phyloP scores from a whole-genome alignment of 2,888 invertebrate species.

The Orchestes rusci region DNA sequence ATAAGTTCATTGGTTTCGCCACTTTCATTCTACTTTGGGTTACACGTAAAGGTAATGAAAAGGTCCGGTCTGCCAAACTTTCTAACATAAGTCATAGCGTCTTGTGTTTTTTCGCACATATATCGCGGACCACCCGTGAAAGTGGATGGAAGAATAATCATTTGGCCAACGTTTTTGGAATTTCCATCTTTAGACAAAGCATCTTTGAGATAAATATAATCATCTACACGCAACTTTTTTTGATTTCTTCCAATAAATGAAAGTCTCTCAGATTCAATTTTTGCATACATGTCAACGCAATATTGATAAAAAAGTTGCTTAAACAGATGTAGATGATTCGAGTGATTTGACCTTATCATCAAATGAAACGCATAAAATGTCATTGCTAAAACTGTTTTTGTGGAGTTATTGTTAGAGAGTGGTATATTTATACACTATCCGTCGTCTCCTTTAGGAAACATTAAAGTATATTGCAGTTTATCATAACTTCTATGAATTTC shows the following conservation, averaged over 20 bases:
- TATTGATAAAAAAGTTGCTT: slow-evolving; percentile 35
- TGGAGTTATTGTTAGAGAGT: neutral
- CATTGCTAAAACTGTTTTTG: slow-evolving; percentile 7
- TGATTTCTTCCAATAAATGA: slow-evolving; percentile 34
- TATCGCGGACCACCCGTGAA: slow-evolving; percentile 34
- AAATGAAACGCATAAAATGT: slow-evolving; percentile 22
- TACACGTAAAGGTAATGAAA: slow-evolving; percentile 16
- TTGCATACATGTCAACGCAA: slow-evolving; percentile 37
- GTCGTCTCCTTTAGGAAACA: slow-evolving; percentile 28
- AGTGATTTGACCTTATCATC: neutral
- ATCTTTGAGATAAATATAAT: slow-evolving; percentile 38
- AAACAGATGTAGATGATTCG: slow-evolving; percentile 31
- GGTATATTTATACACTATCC: neutral
- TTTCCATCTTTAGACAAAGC: slow-evolving; percentile 30
- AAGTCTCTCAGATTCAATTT: slow-evolving; percentile 38
- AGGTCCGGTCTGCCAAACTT: slow-evolving; percentile 14
- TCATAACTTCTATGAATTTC: slow-evolving; percentile 37
- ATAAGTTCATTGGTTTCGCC: too few species aligned
- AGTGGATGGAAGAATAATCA: slow-evolving; percentile 30
- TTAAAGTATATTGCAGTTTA: slow-evolving; percentile 37
- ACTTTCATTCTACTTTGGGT: slow-evolving; percentile 8
- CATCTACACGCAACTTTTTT: slow-evolving; percentile 32
- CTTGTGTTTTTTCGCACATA: slow-evolving; percentile 32
- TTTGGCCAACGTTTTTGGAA: slow-evolving; percentile 15
- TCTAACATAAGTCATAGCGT: slow-evolving; percentile 34